Evolutionary conservation across 2,888 invertebrate species (phyloP), one percentile per base, ranked within the genome.

Genomic region (Plagiodera versicolora): DNA sequence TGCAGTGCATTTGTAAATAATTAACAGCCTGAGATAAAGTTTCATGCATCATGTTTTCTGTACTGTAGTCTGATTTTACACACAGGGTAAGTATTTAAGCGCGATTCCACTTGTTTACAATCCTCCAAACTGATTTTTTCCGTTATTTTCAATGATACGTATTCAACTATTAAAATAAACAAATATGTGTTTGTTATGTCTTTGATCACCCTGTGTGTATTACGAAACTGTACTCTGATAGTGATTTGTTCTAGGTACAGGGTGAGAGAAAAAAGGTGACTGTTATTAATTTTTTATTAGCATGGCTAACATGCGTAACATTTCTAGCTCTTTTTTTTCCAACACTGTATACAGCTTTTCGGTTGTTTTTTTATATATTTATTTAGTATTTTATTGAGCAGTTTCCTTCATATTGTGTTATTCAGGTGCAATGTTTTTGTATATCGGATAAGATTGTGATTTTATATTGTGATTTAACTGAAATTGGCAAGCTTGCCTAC

Each of bases 391-490:
- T 56, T 60, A 53, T 54, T 61, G 66, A 64, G 66, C 63, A 61
- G 46, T 53, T 64, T 64, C 61, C 69, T 69, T 59, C 19, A 16
- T 14, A 51, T 51, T 53, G 54, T 62, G 65, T 61, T 61, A 61
- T 64, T 65, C 60, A 55, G 66, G 67, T 70, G 68, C 66, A 70
- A 68, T 71, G n/a, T 69, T 70, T 69, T 69, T 10, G 32, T 32
- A 32, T 70, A 70, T 57, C 48, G 56, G 63, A 69, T 64, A 67
- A 70, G 59, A 72, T 70, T 75, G 75, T 75, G 75, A 75, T 75
- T 75, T 74, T 75, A 75, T 70, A 75, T 73, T 75, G 75, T 75
- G 75, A 75, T 75, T 73, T 70, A 71, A 71, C 66, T 67, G 66
- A 67, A 63, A 72, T 54, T 60, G 68, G 70, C 68, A 65, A 58